Base-by-base conservation (phyloP, 2,888 invertebrate genomes). In the Himalopsyche kuldschensis region DNA sequence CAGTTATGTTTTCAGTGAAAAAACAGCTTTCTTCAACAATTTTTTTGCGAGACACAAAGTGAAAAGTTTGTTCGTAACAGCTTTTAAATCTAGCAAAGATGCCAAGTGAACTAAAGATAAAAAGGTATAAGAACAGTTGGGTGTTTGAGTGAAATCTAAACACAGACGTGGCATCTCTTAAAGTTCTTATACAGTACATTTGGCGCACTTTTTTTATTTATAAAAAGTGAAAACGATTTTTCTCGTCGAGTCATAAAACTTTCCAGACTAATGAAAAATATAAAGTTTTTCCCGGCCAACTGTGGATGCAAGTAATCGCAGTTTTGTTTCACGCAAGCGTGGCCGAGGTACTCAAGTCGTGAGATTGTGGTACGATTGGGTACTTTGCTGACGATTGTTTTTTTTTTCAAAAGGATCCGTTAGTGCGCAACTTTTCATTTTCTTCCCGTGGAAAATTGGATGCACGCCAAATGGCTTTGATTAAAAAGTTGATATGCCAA, bases 201-300 rank as follows among this genome's bases (percentile, higher is more conserved):
- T 80, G 41, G 41, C 55, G 76, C 32, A 77, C 69, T 75, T 24
- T 80, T n/a, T 81, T 84, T 27, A 55, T 83, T 46, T 75, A 24
- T 31, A 79, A 69, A 63, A 84, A 76, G 77, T 63, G 77, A 83
- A 75, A 78, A 78, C 79, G 79, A 76, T 78, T 82, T 75, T 77
- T 77, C 76, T 32, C 78, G 32, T 35, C 32, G 35, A 48, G 31
- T 35, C 75, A 79, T 75, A 47, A 81, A 85, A 85, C 85, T 85
- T 85, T 82, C 63, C 82, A 85, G 85, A 85, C 85, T 78, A 85
- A 85, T 84, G 82, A 84, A 82, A 83, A 84, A 82, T 80, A 84
- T 69, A 79, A 81, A 85, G 79, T 75, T 76, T 48, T 76, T 30
- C 80, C n/a, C 69, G 17, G 24, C 30, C 55, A 81, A 81, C 81